phyloP scores from a whole-genome alignment of 2,888 invertebrate species.

The Alloplasta piceator region DNA sequence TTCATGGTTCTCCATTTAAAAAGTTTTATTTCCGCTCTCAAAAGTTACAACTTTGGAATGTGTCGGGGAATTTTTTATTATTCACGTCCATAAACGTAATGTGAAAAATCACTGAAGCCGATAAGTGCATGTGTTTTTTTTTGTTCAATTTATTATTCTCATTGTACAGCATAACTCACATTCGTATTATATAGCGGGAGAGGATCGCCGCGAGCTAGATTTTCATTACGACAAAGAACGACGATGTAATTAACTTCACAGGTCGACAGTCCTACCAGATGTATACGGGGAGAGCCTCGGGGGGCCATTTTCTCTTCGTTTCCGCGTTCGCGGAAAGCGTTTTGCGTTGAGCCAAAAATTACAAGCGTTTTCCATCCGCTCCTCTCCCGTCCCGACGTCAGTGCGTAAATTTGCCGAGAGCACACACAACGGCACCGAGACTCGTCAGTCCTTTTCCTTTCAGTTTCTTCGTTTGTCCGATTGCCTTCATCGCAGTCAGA shows the following conservation, averaged over 20 bases:
- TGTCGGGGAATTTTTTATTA: not conserved
- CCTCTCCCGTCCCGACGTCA: not conserved
- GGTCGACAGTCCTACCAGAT: constrained; percentile 35
- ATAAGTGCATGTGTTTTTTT: constrained; percentile 8
- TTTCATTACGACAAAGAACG: constrained; percentile 40
- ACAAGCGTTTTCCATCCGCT: not conserved
- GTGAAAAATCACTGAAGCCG: constrained; percentile 33
- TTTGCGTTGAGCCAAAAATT: constrained; percentile 32
- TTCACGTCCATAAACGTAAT: constrained; percentile 1
- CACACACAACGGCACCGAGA: not conserved
- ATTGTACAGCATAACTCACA: not conserved
- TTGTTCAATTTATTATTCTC: constrained; percentile 13
- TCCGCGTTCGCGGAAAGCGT: constrained; percentile 25
- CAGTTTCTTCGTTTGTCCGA: not conserved
- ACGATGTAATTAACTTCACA: constrained; percentile 47
- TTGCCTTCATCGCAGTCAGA: constrained; percentile 14
- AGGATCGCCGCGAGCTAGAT: constrained; percentile 23
- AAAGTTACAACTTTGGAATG: not conserved
- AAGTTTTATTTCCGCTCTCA: too few species aligned
- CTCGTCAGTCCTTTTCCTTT: constrained; percentile 17
- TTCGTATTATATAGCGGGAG: not conserved
- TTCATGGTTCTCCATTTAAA: too few species aligned
- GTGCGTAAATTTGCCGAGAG: constrained; percentile 8
- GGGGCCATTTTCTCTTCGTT: constrained; percentile 8
- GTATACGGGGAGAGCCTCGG: constrained; percentile 29